A percentile compares a stretch with the other conserved stretches of the same genome.
Evolutionary conservation across 2,888 invertebrate species (phyloP).

Genomic region (Chelonus formosanus): DNA sequence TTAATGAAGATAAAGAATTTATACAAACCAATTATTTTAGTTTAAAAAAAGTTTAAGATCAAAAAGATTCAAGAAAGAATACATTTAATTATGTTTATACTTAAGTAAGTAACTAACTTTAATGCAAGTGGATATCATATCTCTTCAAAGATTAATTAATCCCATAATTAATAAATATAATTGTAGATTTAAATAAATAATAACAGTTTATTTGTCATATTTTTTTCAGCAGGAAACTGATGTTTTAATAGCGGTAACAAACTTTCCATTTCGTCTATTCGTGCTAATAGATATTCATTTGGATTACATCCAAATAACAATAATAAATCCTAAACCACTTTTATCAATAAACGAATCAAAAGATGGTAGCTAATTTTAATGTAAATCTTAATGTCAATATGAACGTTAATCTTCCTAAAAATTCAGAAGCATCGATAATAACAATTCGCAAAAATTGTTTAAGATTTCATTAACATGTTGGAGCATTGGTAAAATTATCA

Average conservation of each 20-base stretch:
- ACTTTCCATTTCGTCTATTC: slow-evolving; percentile 78
- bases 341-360: slow-evolving; percentile 46
- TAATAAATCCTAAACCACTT: slow-evolving; percentile 63
- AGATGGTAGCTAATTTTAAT: slow-evolving; percentile 62
- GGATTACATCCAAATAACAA: slow-evolving; percentile 81
- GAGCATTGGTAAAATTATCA: slow-evolving; percentile 85
- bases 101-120: no score
- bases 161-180: no score
- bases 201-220: no score
- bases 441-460: slow-evolving; percentile 71
- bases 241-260: slow-evolving; percentile 85
- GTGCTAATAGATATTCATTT: slow-evolving; percentile 85
- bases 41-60: no score
- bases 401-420: slow-evolving; percentile 60
- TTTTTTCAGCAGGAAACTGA: slow-evolving; percentile 75
- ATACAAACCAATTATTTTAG: no score
- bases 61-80: no score
- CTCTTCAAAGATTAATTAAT: no score
- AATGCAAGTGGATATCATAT: slow-evolving; percentile 68
- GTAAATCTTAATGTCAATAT: slow-evolving; percentile 63
- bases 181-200: no score
- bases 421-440: slow-evolving; percentile 55
- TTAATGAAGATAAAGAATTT: no score
- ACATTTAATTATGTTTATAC: no score
- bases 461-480: slow-evolving; percentile 88